Conservation (phyloP, 1,140 invertebrate genomes). For the Cardiocondyla obscurior region DNA sequence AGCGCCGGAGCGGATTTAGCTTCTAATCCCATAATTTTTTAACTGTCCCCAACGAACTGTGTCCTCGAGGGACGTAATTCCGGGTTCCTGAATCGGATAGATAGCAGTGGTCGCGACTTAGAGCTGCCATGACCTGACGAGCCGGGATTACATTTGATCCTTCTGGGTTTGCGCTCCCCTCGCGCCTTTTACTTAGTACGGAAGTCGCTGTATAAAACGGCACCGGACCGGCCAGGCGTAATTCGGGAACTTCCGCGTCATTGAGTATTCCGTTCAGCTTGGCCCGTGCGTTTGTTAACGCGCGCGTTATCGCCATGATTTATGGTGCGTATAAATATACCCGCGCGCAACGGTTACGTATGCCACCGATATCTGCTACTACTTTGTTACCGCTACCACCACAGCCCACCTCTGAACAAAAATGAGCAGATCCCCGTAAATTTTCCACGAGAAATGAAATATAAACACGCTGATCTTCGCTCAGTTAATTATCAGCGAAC, state of each 20-base stretch:
- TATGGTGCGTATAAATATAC: constrained; percentile 46
- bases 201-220: constrained; percentile 36
- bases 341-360: constrained; percentile 33
- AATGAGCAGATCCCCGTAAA: constrained; percentile 42
- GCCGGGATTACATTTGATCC: constrained; percentile 78
- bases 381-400: constrained; percentile 29
- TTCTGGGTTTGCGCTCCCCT: constrained; percentile 66
- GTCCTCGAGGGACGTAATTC: constrained; percentile 66
- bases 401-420: background rate
- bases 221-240: background rate
- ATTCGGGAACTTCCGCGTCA: constrained; percentile 30
- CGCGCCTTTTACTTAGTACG: constrained; percentile 37
- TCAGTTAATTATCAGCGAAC: constrained; percentile 38
- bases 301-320: constrained; percentile 53
- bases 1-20: background rate
- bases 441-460: constrained; percentile 47
- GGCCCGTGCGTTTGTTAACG: constrained; percentile 48
- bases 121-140: constrained; percentile 69
- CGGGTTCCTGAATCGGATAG: constrained; percentile 74
- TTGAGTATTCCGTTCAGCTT: constrained; percentile 50
- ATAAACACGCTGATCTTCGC: constrained; percentile 44
- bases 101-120: constrained; percentile 75
- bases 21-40: constrained; percentile 76
- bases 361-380: constrained; percentile 41
- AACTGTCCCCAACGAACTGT: constrained; percentile 74